These are phyloP conservation scores for Eulithis testata DNA, from an alignment of 2,888 invertebrate species.

Conservation along the genomic window DNA sequence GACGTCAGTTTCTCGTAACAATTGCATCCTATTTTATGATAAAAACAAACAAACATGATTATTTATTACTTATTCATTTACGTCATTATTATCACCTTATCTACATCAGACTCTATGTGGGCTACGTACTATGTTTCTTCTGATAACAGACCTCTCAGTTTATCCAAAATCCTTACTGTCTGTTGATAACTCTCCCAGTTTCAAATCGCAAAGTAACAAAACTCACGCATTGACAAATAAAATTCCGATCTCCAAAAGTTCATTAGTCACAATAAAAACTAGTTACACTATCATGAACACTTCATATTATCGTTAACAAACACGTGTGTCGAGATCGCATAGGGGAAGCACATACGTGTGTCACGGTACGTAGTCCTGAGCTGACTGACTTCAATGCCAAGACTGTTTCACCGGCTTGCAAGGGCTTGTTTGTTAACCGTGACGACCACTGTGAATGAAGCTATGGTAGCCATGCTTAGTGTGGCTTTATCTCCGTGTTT, in stretches of 20 bases:
- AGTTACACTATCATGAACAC: constrained; percentile 34
- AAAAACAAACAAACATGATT: too few species aligned
- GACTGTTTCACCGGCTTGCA: constrained; percentile 53
- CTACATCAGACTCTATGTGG: too few species aligned
- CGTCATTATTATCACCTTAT: too few species aligned
- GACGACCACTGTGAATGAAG: constrained; percentile 2
- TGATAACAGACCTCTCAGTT: too few species aligned
- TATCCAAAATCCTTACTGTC: too few species aligned
- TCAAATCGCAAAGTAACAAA: not conserved
- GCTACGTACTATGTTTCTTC: too few species aligned
- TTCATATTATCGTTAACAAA: constrained; percentile 43
- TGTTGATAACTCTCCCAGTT: too few species aligned
- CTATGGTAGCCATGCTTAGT: not conserved
- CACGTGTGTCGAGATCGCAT: constrained; percentile 45
- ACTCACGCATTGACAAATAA: constrained; percentile 36
- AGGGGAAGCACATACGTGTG: constrained; percentile 42
- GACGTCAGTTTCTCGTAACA: too few species aligned
- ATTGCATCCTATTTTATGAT: too few species aligned
- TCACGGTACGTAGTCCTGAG: constrained; percentile 42
- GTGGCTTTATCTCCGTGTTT: not conserved
- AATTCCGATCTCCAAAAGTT: constrained; percentile 10
- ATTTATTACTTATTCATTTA: too few species aligned
- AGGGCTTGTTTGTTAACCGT: constrained; percentile 61
- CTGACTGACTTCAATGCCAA: constrained; percentile 60
- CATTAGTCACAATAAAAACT: constrained; percentile 19